Evolutionary conservation across 2,797 vertebrate species (phyloP), one percentile per base, ranked within the genome.

Genomic region (Lophius americanus): DNA sequence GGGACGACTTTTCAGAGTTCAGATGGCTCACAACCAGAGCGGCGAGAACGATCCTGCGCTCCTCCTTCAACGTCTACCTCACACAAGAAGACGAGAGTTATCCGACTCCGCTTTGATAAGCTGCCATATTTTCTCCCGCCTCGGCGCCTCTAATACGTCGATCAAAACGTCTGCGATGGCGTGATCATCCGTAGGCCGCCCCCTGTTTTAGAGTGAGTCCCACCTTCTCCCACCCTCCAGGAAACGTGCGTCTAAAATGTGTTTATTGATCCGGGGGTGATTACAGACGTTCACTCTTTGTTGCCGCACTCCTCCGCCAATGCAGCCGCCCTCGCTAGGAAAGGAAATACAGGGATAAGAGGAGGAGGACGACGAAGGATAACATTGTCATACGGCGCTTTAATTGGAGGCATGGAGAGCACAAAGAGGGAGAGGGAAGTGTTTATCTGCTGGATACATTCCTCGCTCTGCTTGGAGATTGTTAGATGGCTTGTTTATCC

Each of bases 371-470:
- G n/a, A 51, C 32, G n/a, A 52, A n/a, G 49, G 67, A 13, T 61
- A 70, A 78, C 77, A 70, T 64, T 76, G 77, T 77, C 74, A 78
- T 67, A 65, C 69, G 41, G 68, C 10, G 2, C 75, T 83, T 77
- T 86, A 83, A 91, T 85, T 81, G 85, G 80, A 87, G 68, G 73
- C 73, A 77, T 83, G 70, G 79, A 64, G 83, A 78, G 76, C 64
- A 62, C 56, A 66, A 74, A 81, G 55, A 79, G 49, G 42, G 55
- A 59, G 65, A 23, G 46, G 41, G 51, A 47, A 63, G 66, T 70
- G 56, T 85, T 85, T 82, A 73, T 83, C 75, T 70, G 63, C 44
- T 56, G 58, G 57, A 80, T 75, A 63, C 60, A 51, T 77, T 78
- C 55, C 61, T 72, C 73, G 54, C 76, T 85, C 66, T 78, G 64